Evolutionary conservation across 2,797 vertebrate genomes (phyloP), one percentile per base, ranked within the genome.

Genomic region (Channa striata): DNA sequence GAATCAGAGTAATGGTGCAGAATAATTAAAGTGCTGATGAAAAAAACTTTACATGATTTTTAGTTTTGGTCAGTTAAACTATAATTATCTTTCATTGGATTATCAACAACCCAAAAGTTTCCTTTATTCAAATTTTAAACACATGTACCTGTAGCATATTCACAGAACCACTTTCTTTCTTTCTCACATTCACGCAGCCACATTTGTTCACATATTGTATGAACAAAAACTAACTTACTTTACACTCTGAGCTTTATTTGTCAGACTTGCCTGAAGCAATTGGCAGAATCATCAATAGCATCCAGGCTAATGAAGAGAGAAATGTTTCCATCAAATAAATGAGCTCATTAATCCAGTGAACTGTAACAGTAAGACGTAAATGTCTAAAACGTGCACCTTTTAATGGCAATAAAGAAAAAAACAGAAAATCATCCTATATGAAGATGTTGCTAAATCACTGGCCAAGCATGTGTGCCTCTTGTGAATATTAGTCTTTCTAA

Each of bases 281-380:
- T 81, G 61, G 78, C 54, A 50, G 33, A 80, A 80, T 82, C 56
- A 82, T 89, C 85, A 80, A 73, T 72, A 66, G 59, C 70, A 69
- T 63, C 56, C 59, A 53, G 44, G 20, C 60, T 87, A 86, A 84
- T 87, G 74, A 76, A 78, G 62, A 77, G 62, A 75, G 66, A 77
- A 71, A 78, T 72, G 36, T 78, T 71, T 70, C 67, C 53, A 59
- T 87, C 59, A 70, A 61, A 72, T 60, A 81, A 86, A 85, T 73
- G 49, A 87, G 57, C 72, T 80, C 68, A 86, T 87, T 79, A 83
- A 73, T 83, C 68, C 77, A 76, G 50, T 65, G 39, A 81, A 66
- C 39, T 72, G 72, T 72, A 63, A 42, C 23, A 12, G 33, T 62
- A 44, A 53, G 37, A 78, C 30, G 19, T 44, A 33, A 30, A 20